phyloP scores from a whole-genome alignment of 1,140 invertebrate genomes.

The Acromyrmex heyeri region DNA sequence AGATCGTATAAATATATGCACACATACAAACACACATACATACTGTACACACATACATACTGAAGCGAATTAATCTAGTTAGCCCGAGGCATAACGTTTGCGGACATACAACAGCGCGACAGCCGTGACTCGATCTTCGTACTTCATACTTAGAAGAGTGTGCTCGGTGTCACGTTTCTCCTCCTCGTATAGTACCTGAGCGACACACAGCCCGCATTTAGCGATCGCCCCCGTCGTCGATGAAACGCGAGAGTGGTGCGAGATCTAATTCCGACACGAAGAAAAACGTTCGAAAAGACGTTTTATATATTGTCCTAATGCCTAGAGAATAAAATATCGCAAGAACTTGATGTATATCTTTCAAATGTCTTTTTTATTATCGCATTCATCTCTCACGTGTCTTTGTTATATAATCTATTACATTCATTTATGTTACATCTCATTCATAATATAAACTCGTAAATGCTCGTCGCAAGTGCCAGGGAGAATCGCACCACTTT shows the following conservation, averaged over 20 bases:
- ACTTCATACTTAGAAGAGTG: conserved; percentile 28
- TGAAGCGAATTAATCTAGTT: conserved; percentile 51
- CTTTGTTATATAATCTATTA: neutral
- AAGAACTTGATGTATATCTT: neutral
- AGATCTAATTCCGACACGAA: neutral
- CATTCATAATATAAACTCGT: neutral
- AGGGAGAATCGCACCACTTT: conserved; percentile 9
- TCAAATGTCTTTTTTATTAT: neutral
- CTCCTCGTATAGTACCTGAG: conserved; percentile 59
- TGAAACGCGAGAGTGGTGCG: neutral
- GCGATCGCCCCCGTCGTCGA: conserved; percentile 21
- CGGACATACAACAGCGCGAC: conserved; percentile 26
- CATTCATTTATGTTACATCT: neutral
- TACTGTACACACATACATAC: neutral
- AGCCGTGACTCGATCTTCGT: conserved; percentile 54
- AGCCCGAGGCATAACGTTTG: conserved; percentile 34
- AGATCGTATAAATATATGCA: conserved; percentile 15
- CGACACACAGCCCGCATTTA: conserved; percentile 46
- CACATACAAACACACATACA: neutral
- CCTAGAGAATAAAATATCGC: neutral
- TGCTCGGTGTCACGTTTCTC: conserved; percentile 45
- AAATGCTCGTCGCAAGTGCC: neutral
- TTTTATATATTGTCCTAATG: neutral
- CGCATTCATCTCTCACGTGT: neutral
- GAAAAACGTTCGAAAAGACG: neutral